Conservation (phyloP, 1,140 invertebrate genomes). For the Delia radicum region DNA sequence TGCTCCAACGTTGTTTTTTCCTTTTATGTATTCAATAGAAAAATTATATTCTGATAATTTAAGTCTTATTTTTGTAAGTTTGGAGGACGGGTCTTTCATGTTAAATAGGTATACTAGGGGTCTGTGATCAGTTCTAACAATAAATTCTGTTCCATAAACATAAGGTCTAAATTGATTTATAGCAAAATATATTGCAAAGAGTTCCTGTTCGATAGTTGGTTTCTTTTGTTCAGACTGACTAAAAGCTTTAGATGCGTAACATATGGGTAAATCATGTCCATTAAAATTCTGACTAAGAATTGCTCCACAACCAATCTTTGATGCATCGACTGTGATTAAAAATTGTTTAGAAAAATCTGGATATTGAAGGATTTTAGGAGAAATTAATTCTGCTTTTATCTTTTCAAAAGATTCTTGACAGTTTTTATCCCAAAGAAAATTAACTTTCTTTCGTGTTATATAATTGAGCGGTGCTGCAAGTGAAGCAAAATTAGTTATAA, state of each 20-base stretch:
- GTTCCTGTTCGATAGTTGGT: neutral
- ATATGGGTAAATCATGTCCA: neutral
- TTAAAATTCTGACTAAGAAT: neutral
- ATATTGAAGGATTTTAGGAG: constrained; percentile 4
- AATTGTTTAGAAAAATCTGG: constrained; percentile 10
- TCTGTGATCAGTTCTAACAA: too few species aligned
- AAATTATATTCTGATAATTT: neutral
- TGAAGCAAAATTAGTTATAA: neutral
- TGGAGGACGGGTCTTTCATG: neutral
- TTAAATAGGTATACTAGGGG: too few species aligned
- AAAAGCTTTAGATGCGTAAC: neutral
- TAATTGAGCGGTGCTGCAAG: neutral
- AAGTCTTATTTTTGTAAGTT: neutral
- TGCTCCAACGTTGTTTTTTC: neutral
- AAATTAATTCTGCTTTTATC: neutral
- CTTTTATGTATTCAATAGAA: neutral
- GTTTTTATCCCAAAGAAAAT: neutral
- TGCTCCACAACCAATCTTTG: neutral
- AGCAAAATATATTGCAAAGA: too few species aligned
- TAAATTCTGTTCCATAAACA: too few species aligned
- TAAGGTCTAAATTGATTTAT: too few species aligned
- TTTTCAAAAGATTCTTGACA: constrained; percentile 3
- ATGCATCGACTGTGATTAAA: neutral
- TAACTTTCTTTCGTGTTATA: neutral
- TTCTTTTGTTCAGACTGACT: neutral